Evolutionary conservation across 2,888 invertebrate species (phyloP), one percentile per base, ranked within the genome.

Genomic region (Dugesia japonica): DNA sequence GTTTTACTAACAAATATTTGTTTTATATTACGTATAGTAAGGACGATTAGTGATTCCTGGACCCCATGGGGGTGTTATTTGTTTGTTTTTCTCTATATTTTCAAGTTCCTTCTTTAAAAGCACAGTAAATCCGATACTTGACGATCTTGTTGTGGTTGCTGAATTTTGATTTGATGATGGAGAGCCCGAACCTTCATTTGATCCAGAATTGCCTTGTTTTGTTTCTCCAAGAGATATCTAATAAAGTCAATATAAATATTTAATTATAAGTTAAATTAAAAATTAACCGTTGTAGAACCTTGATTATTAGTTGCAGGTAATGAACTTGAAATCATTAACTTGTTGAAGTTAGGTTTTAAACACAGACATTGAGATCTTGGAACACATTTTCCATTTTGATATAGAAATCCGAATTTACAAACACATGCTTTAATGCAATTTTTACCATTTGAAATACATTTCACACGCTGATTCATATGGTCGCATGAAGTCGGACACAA

Each of bases 301-400:
- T 56, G 56, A 56, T n/a, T 23, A 56, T 56, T 7, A 20, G 56
- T 4, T 20, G 23, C n/a, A 13, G 56, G 7, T 4, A n/a, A 56
- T 1, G 56, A n/a, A 4, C 17, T 56, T 13, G 56, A 56, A 20
- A 56, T 4, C 56, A 56, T 20, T 56, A 56, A n/a, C 4, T 1
- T 56, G 56, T 56, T 56, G n/a, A 56, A 56, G n/a, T 56, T n/a
- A 13, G 56, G 56, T n/a, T 4, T n/a, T n/a, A 56, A 56, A n/a
- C 56, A 56, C 23, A 56, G n/a, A n/a, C 56, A 56, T 7, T 56
- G n/a, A 20, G 56, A 56, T 56, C 56, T 56, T 4, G 4, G 56
- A n/a, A 56, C 56, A 56, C 56, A 56, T 56, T 56, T 56, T 56
- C 56, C 56, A 56, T 56, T 56, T 56, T 56, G 56, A n/a, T 56